phyloP scores from a whole-genome alignment of 2,797 vertebrate species.

The Parotocinclus haroldoi region DNA sequence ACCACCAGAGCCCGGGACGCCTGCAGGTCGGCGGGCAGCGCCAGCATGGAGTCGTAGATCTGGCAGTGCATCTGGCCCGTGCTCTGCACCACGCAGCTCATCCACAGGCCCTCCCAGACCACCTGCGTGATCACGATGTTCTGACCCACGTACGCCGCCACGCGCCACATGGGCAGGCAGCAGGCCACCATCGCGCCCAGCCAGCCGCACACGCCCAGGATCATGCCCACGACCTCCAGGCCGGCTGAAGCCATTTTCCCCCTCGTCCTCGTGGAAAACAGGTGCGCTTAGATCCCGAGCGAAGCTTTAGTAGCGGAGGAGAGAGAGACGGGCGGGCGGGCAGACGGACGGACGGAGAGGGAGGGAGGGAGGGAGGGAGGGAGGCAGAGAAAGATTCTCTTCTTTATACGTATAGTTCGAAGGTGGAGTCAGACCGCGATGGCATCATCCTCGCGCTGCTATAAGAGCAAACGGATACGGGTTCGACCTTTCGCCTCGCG shows the following conservation, averaged over 20 bases:
- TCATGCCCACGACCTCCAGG: constrained; percentile 76
- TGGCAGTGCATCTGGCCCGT: constrained; percentile 81
- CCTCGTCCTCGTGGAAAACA: constrained; percentile 50
- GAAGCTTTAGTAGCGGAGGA: constrained; percentile 52
- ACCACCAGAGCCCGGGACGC: constrained; percentile 71
- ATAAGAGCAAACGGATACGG: constrained; percentile 17
- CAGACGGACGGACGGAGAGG: constrained; percentile 54
- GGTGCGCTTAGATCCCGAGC: constrained; percentile 61
- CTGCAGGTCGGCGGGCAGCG: constrained; percentile 69
- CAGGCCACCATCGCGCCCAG: constrained; percentile 77
- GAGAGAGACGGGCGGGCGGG: constrained; percentile 50
- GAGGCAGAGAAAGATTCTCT: constrained; percentile 65
- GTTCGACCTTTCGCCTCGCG: neutral
- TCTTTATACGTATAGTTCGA: constrained; percentile 72
- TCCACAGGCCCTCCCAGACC: constrained; percentile 81
- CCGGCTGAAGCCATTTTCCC: constrained; percentile 71
- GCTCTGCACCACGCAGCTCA: constrained; percentile 80
- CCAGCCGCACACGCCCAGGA: constrained; percentile 76
- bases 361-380: constrained; percentile 50
- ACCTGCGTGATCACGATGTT: constrained; percentile 80
- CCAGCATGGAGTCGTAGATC: constrained; percentile 78
- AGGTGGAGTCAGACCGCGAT: constrained; percentile 75
- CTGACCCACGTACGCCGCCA: constrained; percentile 75
- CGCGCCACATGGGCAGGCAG: constrained; percentile 79
- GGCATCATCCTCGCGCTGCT: constrained; percentile 61